Percentiles rank a stretch among this genome's conserved stretches.
Evolutionary conservation across 2,888 invertebrate species (phyloP).

Genomic region (Drosophila fulvimacula): DNA sequence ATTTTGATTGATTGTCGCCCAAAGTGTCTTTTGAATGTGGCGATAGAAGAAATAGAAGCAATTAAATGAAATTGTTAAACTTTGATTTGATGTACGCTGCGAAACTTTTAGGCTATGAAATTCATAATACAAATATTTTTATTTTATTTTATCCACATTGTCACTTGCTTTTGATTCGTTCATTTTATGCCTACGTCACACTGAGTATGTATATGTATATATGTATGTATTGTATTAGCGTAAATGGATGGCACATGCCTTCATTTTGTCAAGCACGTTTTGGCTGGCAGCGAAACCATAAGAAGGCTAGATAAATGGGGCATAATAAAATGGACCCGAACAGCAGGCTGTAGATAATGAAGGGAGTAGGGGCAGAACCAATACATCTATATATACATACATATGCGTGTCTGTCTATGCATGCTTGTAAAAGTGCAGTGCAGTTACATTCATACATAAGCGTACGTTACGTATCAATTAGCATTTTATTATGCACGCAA

Average conservation of each 20-base stretch:
- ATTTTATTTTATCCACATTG: conserved; percentile 1
- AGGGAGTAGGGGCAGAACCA: not conserved
- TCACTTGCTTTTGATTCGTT: conserved; percentile 5
- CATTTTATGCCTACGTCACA: conserved; percentile 13
- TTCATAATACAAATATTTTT: conserved; percentile 20
- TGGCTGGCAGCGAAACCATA: conserved; percentile 64
- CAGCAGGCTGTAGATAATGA: conserved; percentile 24
- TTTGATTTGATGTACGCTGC: conserved; percentile 25
- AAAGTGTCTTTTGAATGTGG: conserved; percentile 31
- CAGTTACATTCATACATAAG: conserved; percentile 5
- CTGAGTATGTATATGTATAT: conserved; percentile 12
- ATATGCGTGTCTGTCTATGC: not conserved
- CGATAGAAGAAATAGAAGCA: conserved; percentile 17
- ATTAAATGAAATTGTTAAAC: conserved; percentile 35
- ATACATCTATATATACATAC: not conserved
- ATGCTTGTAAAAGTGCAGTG: not conserved
- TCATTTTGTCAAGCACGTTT: conserved; percentile 71
- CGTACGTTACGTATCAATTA: conserved; percentile 3
- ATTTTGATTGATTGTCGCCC: conserved; percentile 32
- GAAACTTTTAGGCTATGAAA: conserved; percentile 26
- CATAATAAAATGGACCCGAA: conserved; percentile 42
- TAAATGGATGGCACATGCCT: conserved; percentile 34
- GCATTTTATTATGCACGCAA: conserved; percentile 2
- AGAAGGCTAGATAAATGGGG: conserved; percentile 70
- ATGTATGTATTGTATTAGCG: conserved; percentile 15